phyloP scores from a whole-genome alignment of 2,113 vertebrate genomes.

The Chaetodon auriga region DNA sequence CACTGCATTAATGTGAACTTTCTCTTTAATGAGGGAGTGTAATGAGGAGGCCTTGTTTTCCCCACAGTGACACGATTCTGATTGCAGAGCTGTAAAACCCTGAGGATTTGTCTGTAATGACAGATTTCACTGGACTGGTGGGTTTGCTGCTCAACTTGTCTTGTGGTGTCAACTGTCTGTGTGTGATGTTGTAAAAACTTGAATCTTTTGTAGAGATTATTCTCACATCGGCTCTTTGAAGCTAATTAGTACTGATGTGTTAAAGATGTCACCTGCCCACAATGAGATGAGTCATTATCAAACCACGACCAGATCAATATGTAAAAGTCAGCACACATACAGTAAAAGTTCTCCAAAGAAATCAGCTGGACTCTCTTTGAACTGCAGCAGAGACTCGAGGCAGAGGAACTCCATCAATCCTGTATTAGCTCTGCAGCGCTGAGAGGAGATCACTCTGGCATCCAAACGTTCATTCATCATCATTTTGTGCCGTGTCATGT shows the following conservation, averaged over 20 bases:
- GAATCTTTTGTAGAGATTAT: neutral
- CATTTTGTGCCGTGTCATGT: too few species aligned
- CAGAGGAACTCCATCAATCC: too few species aligned
- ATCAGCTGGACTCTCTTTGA: too few species aligned
- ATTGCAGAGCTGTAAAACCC: slow-evolving; percentile 2
- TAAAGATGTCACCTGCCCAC: neutral
- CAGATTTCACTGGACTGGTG: neutral
- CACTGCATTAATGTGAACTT: slow-evolving; percentile 27
- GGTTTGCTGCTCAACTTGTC: neutral
- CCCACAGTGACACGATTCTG: neutral
- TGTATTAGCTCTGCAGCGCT: too few species aligned
- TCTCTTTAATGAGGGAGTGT: slow-evolving; percentile 42
- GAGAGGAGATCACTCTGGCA: too few species aligned
- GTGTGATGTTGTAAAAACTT: neutral
- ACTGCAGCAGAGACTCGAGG: too few species aligned
- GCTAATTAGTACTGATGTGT: neutral
- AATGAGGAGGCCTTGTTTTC: slow-evolving; percentile 39
- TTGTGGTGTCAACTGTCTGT: neutral
- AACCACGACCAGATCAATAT: neutral
- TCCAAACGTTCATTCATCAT: too few species aligned
- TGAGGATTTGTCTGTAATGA: neutral
- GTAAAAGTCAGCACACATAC: too few species aligned
- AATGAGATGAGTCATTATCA: neutral
- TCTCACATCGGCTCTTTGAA: neutral
- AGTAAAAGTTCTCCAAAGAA: too few species aligned